phyloP scores from a whole-genome alignment of 2,888 invertebrate species.

The Drosophila hamatofila region DNA sequence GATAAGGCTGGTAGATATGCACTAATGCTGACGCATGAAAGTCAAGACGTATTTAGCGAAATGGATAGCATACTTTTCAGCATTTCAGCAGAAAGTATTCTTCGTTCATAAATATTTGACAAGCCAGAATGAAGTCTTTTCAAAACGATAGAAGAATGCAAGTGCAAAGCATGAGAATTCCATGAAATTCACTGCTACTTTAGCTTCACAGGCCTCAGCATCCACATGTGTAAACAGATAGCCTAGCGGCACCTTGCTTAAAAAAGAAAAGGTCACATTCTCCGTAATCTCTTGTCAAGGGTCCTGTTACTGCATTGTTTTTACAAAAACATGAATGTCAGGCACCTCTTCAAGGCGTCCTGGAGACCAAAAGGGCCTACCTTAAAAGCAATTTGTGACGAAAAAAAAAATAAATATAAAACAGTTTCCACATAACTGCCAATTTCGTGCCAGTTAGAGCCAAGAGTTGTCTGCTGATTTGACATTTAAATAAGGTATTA shows the following conservation, averaged over 20 bases:
- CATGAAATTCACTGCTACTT: not conserved
- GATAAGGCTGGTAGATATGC: slow-evolving; percentile 22
- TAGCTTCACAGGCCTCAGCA: not conserved
- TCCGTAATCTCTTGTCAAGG: slow-evolving; percentile 11
- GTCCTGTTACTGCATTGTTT: slow-evolving; percentile 3
- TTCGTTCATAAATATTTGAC: not conserved
- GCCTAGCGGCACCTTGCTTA: not conserved
- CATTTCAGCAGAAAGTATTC: not conserved
- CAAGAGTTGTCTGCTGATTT: slow-evolving; percentile 1
- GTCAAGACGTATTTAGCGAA: not conserved
- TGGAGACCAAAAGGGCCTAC: slow-evolving; percentile 1
- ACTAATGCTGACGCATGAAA: not conserved
- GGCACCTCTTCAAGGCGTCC: slow-evolving; percentile 13
- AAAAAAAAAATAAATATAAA: not conserved
- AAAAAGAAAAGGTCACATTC: slow-evolving; percentile 38
- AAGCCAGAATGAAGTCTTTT: not conserved
- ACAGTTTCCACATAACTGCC: not conserved
- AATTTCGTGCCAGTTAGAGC: slow-evolving; percentile 7
- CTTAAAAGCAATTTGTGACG: not conserved
- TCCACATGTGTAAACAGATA: slow-evolving; percentile 30
- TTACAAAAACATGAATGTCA: slow-evolving; percentile 10
- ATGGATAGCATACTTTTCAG: slow-evolving; percentile 44
- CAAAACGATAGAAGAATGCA: slow-evolving; percentile 10
- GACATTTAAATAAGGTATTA: slow-evolving; percentile 1
- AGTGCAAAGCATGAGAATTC: not conserved